A percentile compares a stretch with the other conserved stretches of the same genome.
These are phyloP conservation scores for Eriosoma lanigerum DNA, from an alignment of 1,140 invertebrate species.

Conservation along the genomic window DNA sequence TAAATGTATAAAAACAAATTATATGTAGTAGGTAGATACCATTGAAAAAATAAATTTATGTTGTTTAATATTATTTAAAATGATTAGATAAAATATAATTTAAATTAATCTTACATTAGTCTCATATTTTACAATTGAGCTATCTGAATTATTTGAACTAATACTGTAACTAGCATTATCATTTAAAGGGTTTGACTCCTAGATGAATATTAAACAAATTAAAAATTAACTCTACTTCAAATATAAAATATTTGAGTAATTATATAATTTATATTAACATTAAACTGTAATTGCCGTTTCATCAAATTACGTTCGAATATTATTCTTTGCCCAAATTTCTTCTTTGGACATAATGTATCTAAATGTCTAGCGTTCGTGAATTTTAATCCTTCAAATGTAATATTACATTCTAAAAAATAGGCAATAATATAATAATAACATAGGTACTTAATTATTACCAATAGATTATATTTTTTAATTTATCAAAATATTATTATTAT, in stretches of 20 bases:
- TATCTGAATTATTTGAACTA: background rate
- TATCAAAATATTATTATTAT: no score
- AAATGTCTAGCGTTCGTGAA: background rate
- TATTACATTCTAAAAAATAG: background rate
- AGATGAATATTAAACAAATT: background rate
- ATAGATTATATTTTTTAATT: no score
- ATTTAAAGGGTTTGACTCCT: background rate
- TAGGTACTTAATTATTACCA: no score
- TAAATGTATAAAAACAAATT: no score
- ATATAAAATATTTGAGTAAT: background rate
- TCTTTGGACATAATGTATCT: background rate
- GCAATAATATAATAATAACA: background rate
- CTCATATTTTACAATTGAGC: background rate
- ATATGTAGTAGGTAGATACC: no score
- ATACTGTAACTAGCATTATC: background rate
- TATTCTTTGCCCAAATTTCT: background rate
- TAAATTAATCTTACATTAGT: background rate
- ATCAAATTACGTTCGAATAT: background rate
- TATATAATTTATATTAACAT: background rate
- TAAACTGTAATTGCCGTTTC: background rate
- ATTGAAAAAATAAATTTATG: no score
- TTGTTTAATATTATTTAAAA: no score
- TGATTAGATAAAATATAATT: no score
- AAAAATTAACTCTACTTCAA: background rate
- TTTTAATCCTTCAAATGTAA: background rate